Base-by-base conservation (phyloP, 2,888 invertebrate genomes). In the Melangyna quadrimaculata region DNA sequence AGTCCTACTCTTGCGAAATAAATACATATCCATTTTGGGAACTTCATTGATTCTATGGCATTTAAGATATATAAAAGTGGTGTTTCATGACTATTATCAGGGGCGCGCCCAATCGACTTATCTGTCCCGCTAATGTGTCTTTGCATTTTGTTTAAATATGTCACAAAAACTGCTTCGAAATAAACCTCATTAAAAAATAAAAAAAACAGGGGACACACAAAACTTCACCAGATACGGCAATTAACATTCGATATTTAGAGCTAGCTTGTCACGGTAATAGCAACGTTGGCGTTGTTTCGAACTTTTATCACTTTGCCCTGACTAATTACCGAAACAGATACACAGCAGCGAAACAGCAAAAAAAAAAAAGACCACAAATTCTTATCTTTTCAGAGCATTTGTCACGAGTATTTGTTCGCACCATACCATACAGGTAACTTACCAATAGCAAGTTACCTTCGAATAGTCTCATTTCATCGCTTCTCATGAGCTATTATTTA, bases 381-480 rank as follows among this genome's bases (percentile, higher is more conserved):
- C 86, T 86, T 78, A 86, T 86, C 86, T 73, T 70, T 78, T 37
- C 70, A 72, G 70, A 70, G 57, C 81, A 78, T 86, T 86, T 86
- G 81, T 81, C 86, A 86, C 81, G 77, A 86, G 63, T 53, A 17
- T 37, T 35, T 51, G 29, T 43, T 59, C 24, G 37, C 37, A 72
- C 45, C 57, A 27, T 57, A n/a, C n/a, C n/a, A n/a, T n/a, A n/a
- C n/a, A 57, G 45, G 45, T 80, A 59, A 65, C 65, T 45, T 57
- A 51, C 59, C 57, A 80, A 79, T 53, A 78, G 67, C 67, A 57
- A 45, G 67, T 72, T 84, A 57, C 65, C 71, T 74, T 80, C 59
- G 27, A 71, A 71, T n/a, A 57, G 63, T 40, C 70, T 65, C 65
- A 65, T 73, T 59, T 53, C 73, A 61, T 71, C 74, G 51, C 72